Evolutionary conservation across 1,140 invertebrate species (phyloP), one percentile per base, ranked within the genome.

Genomic region (Phthorimaea operculella): DNA sequence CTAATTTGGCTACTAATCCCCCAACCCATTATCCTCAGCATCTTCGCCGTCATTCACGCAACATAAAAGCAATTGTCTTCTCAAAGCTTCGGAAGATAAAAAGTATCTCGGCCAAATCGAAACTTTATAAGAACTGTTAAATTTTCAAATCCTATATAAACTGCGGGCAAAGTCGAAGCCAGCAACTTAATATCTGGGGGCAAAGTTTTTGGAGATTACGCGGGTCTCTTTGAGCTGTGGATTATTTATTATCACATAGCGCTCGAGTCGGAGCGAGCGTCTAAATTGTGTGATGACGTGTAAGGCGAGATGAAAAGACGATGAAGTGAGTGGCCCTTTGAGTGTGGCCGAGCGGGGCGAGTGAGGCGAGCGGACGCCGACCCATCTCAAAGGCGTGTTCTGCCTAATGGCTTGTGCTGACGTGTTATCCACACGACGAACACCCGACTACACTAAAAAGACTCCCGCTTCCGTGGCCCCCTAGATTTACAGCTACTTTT

Each of bases 281-380:
- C 54, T 66, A 68, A 71, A 64, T 68, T 71, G 64, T 70, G 62
- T 66, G 66, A 70, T 66, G 64, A 70, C 64, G 66, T 68, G 63
- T 63, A 59, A 75, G 70, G 65, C 64, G 63, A 73, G 66, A 77
- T 73, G 68, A 77, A 72, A 73, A 75, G 70, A 70, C 66, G 73
- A 69, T 66, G 64, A 67, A 68, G 54, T 67, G 64, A 72, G 63
- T 67, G 61, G 64, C 54, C 64, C 66, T 74, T 72, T 72, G 69
- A 70, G 63, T 58, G 47, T 39, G 56, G 56, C 54, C 52, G 44
- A 11, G 16, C 49, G 18, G 12, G 15, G 55, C 14, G 12, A n/a
- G 11, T 42, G 39, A 42, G 39, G 21, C 21, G 21, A 28, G 21
- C 14, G 45, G 17, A 9, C 14, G 63, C 55, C 60, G 65, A 74